Evolutionary conservation across 2,797 vertebrate species (phyloP), one percentile per base, ranked within the genome.

Genomic region (Falco novaeseelandiae): DNA sequence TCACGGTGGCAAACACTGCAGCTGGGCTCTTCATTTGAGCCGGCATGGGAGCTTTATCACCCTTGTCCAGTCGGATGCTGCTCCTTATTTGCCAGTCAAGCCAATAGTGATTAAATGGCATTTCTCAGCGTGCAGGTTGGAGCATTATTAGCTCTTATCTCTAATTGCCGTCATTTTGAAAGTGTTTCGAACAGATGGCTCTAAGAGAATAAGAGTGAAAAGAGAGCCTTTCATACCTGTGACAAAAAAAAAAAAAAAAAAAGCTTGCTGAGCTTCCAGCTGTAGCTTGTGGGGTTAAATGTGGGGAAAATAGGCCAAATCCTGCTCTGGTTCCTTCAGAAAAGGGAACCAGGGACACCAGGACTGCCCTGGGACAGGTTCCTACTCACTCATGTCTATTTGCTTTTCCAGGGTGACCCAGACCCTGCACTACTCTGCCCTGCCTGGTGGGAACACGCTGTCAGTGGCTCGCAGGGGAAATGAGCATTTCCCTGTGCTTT

Each of bases 81-180:
- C 95, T 96, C 66, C 95, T 89, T 74, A 51, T 79, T 95, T 95
- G 84, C 94, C 94, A 97, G 71, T 34, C 91, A 6, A 94, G 83
- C 87, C 89, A 82, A 81, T 8, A n/a, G 79, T 58, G 88, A 95
- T 93, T 90, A 95, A 95, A 81, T 91, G 82, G 67, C 82, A 73
- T 92, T 97, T 96, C 94, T 94, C 94, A 95, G 94, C 69, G 14
- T 94, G 96, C 83, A 94, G 91, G 85, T 91, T 93, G 93, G 81
- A 95, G 95, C 67, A 12, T 95, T 93, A 95, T 91, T 97, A 93
- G 85, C 91, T 93, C 96, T 97, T 95, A 89, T 72, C 89, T 91
- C 93, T 92, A 93, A 93, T 95, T 95, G 90, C 93, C 2, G 1
- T 95, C 84, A 44, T 96, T 96, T 90, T 59, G 55, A 89, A 94